Evolutionary conservation across 2,113 vertebrate species (phyloP), one percentile per base, ranked within the genome.

Genomic region (Panthera tigris): DNA sequence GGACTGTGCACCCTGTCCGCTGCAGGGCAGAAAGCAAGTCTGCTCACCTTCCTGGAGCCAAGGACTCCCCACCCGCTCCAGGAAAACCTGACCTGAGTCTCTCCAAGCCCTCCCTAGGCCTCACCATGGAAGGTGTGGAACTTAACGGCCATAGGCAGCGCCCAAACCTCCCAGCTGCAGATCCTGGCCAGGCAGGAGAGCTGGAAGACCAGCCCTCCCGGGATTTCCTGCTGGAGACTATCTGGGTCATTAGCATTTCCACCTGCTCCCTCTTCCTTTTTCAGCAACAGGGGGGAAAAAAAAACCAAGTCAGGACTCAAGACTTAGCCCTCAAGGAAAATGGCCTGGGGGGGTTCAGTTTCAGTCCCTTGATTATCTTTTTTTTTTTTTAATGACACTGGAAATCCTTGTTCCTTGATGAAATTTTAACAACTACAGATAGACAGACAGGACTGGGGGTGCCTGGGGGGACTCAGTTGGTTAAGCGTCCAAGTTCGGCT

Each of bases 71-170:
- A 39, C 82, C n/a, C 7, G n/a, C 69, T 55, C 33, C n/a, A 36
- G 27, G 41, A 27, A 39, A 52, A 50, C 39, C 2, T 0, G 19
- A 33, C 57, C 29, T 45, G 27, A 7, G 14, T 79, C 73, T 55
- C 73, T 55, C n/a, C 29, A n/a, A 1, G 4, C 4, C 14, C 65
- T 45, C 84, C 33, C 23, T 41, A 4, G 48, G 48, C 29, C 29
- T 52, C 18, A 23, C 16, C 4, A 0, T 15, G 23, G 31, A 76
- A 11, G 29, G 63, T 3, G 2, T 19, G 29, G 63, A 93, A 10
- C 39, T 29, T 29, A 0, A 10, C 0, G 0, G 5, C 7, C 13
- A 4, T 2, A 3, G 33, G 16, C 45, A 9, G 15, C 14, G 0
- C 23, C 25, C 31, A 61, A 2, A 14, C 27, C 18, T 50, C 15